phyloP scores from a whole-genome alignment of 2,113 vertebrate species.

The Nyctibius bracteatus region DNA sequence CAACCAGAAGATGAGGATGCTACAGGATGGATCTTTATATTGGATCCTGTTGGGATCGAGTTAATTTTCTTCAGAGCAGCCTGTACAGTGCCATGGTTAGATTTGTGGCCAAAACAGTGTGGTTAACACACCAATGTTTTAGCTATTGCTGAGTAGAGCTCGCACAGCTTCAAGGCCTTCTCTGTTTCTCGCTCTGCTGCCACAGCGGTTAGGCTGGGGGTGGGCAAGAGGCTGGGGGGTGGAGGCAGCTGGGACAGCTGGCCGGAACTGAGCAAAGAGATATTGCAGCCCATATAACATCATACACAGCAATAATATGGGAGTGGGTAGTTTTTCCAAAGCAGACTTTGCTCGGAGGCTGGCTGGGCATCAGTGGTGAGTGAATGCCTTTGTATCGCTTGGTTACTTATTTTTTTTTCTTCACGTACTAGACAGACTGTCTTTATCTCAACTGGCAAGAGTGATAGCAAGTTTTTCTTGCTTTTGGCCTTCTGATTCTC shows the following conservation, averaged over 20 bases:
- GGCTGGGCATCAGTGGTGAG: background rate
- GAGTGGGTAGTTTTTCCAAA: background rate
- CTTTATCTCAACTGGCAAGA: background rate
- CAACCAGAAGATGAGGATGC: background rate
- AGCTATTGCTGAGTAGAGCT: background rate
- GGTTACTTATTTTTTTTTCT: background rate
- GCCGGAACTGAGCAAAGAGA: background rate
- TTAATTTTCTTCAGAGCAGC: background rate
- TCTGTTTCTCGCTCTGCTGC: background rate
- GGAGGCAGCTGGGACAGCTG: background rate
- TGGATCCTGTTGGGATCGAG: background rate
- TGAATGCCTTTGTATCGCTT: background rate
- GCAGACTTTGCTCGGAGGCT: accelerated
- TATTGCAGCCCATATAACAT: too few species aligned
- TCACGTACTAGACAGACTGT: background rate
- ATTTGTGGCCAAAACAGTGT: background rate
- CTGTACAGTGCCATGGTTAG: background rate
- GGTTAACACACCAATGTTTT: background rate
- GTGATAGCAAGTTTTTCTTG: background rate
- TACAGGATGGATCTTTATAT: background rate
- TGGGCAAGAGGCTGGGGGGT: background rate
- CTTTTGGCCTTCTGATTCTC: background rate
- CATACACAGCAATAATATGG: accelerated
- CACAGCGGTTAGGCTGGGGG: background rate
- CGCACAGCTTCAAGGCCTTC: background rate